These are phyloP conservation scores for Philopotamus ludificatus DNA, from an alignment of 1,140 invertebrate species.

Conservation along the genomic window DNA sequence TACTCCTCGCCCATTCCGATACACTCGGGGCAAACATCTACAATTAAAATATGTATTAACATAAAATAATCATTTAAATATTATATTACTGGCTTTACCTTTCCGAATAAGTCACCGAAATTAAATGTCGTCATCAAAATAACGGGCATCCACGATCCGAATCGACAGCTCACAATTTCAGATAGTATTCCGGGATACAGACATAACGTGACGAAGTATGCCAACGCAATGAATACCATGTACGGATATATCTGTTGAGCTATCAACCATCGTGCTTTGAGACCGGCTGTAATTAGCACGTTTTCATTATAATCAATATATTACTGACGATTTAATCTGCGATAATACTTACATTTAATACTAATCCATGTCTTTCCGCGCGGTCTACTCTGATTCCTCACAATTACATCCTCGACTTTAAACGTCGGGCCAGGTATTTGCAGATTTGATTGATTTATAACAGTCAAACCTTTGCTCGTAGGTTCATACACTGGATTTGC, in stretches of 20 bases:
- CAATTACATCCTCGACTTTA: constrained; percentile 79
- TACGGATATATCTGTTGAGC: constrained; percentile 82
- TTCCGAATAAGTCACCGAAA: constrained; percentile 80
- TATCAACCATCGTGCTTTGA: constrained; percentile 70
- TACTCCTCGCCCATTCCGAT: constrained; percentile 75
- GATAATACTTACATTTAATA: constrained; percentile 60
- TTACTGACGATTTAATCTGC: constrained; percentile 3
- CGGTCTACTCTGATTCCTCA: constrained; percentile 58
- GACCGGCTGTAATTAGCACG: constrained; percentile 59
- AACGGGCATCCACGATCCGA: constrained; percentile 87
- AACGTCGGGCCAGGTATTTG: constrained; percentile 56
- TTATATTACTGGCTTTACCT: constrained; percentile 55
- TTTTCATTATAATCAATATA: background rate
- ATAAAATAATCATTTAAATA: constrained; percentile 16
- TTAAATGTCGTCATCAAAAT: constrained; percentile 88
- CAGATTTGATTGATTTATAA: constrained; percentile 47
- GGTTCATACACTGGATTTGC: constrained; percentile 80
- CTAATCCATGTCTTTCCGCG: constrained; percentile 59
- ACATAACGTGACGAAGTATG: constrained; percentile 85
- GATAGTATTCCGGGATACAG: constrained; percentile 88
- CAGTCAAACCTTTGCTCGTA: constrained; percentile 54
- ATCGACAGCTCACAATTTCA: constrained; percentile 79
- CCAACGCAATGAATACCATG: constrained; percentile 82
- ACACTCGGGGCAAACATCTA: constrained; percentile 77
- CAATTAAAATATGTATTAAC: background rate